phyloP scores from a whole-genome alignment of 2,797 vertebrate genomes.

The Eutrigla gurnardus region DNA sequence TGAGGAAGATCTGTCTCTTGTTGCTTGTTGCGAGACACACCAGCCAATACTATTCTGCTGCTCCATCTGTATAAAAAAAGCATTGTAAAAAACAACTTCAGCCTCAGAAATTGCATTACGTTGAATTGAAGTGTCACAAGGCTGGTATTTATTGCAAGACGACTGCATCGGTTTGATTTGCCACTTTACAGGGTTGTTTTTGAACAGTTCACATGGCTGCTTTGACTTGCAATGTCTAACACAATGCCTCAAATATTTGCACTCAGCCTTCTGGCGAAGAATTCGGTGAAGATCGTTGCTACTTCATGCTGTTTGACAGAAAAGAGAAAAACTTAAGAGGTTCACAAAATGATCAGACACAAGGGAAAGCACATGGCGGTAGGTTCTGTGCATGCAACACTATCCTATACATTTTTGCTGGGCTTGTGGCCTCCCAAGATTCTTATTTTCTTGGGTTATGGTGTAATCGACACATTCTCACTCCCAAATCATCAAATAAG shows the following conservation, averaged over 20 bases:
- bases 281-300: conserved; percentile 13
- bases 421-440: neutral
- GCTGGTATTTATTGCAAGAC: neutral
- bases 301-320: conserved; percentile 5
- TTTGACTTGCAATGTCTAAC: conserved; percentile 39
- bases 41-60: neutral
- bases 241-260: conserved; percentile 52
- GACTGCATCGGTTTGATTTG: neutral
- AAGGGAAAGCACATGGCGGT: neutral
- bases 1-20: neutral
- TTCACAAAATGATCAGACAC: neutral
- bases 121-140: conserved; percentile 2
- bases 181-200: neutral
- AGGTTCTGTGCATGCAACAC: neutral
- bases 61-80: conserved; percentile 2
- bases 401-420: neutral
- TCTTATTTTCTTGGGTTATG: neutral
- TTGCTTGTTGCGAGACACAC: neutral
- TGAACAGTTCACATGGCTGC: conserved; percentile 17
- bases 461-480: neutral
- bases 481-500: too few relatives aligned
- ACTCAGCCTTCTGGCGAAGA: conserved; percentile 25
- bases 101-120: conserved; percentile 3
- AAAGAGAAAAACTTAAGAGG: neutral
- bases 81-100: neutral